These are phyloP conservation scores for Mesorhabditis sp. DNA, from an alignment of 2,888 invertebrate genomes.

Conservation along the genomic window DNA sequence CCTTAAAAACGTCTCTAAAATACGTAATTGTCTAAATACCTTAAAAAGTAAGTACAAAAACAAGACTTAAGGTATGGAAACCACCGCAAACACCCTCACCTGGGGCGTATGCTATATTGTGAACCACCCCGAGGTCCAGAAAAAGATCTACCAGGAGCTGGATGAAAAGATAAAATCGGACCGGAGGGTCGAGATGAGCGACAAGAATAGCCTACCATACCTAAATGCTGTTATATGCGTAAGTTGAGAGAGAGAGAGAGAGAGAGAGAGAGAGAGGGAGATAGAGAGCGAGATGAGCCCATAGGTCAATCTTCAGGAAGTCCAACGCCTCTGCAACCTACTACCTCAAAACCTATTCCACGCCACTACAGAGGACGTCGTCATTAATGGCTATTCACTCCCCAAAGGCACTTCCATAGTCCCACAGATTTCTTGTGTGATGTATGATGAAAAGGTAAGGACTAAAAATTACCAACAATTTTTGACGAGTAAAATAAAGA, in stretches of 20 bases:
- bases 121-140: not conserved
- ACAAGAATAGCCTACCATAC: not conserved
- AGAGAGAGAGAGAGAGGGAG: slow-evolving; percentile 8
- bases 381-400: not conserved
- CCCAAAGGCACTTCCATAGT: slow-evolving; percentile 21
- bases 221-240: not conserved
- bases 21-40: no score
- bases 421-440: slow-evolving; percentile 29
- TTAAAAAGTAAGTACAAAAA: no score
- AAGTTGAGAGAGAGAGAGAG: slow-evolving; percentile 7
- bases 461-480: not conserved
- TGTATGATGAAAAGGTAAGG: slow-evolving; percentile 22
- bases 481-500: no score
- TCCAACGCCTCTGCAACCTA: not conserved
- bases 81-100: not conserved
- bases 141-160: slow-evolving; percentile 1
- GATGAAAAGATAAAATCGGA: not conserved
- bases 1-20: no score
- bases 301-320: not conserved
- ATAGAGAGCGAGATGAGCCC: not conserved
- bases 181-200: not conserved
- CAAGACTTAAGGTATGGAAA: not conserved
- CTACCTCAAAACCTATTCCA: slow-evolving; percentile 2
- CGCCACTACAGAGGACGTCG: not conserved
- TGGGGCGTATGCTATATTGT: not conserved